Base-by-base conservation (phyloP, 2,888 invertebrate genomes). In the Kuschelorhynchus macadamiae region DNA sequence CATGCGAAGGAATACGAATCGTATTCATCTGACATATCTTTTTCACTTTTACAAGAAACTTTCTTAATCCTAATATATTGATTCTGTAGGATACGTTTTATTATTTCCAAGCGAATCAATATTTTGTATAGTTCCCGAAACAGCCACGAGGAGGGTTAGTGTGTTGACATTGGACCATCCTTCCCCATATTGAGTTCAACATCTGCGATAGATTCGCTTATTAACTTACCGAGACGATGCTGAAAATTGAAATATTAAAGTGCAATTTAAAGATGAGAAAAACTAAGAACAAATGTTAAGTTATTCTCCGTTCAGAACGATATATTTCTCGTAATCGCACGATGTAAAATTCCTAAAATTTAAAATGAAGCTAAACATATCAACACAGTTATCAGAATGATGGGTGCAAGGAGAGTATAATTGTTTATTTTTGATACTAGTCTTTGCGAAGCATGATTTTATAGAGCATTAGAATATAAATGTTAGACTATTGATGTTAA, bases 391-490 rank as follows among this genome's bases (percentile, higher is more conserved):
- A 70, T 65, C 70, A 68, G 63, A 68, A 65, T 57, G 71, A 66
- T n/a, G n/a, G n/a, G n/a, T 53, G 62, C 42, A 72, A 75, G 70
- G 73, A 74, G 75, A 77, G 75, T 76, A 75, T 76, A 76, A 60
- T 64, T 60, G 49, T 71, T 77, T 79, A 79, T 79, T 79, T 79
- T 79, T 79, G 78, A 79, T 79, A 79, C 70, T 71, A 73, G 74
- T 75, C 75, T 78, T 76, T 75, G 78, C 78, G 75, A 67, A 17
- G 65, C 57, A 67, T 64, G 73, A 68, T 71, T 74, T 74, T 72
- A 73, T 69, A 71, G 74, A 76, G 72, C 20, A 21, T 56, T 56
- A 56, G 56, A 16, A 74, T 70, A 67, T 72, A 74, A 72, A 69
- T 74, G 73, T 76, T 75, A 77, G 74, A 73, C 74, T 76, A 74